Percentiles rank a stretch among this genome's conserved stretches.
Evolutionary conservation across 2,113 vertebrate species (phyloP).

Genomic region (Trematomus loennbergii): DNA sequence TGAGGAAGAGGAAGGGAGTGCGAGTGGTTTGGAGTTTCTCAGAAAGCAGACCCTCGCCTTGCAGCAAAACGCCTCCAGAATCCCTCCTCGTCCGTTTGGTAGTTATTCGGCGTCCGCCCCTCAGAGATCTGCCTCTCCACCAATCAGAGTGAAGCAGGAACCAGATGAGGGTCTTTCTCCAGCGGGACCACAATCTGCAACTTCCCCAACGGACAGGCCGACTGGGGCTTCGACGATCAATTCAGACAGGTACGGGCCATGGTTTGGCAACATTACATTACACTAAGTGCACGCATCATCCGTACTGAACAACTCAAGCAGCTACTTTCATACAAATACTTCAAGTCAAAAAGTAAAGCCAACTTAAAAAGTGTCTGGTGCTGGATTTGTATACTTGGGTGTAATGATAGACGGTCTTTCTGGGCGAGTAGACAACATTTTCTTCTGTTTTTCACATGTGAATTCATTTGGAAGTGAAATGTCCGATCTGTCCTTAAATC

Average conservation of each 20-base stretch:
- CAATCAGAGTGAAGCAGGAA: slow-evolving; percentile 88
- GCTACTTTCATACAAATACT: too few species aligned
- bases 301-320: too few species aligned
- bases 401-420: too few species aligned
- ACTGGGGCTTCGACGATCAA: slow-evolving; percentile 92
- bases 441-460: too few species aligned
- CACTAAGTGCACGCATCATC: too few species aligned
- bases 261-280: too few species aligned
- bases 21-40: slow-evolving; percentile 89
- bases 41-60: slow-evolving; percentile 88
- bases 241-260: slow-evolving; percentile 89
- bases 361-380: too few species aligned
- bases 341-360: too few species aligned
- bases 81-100: slow-evolving; percentile 69
- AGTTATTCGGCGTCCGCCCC: slow-evolving; percentile 69
- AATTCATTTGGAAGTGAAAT: background rate
- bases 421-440: too few species aligned
- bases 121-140: slow-evolving; percentile 76
- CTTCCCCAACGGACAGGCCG: slow-evolving; percentile 84
- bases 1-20: slow-evolving; percentile 75
- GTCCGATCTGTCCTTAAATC: background rate
- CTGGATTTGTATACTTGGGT: too few species aligned
- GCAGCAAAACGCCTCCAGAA: slow-evolving; percentile 80
- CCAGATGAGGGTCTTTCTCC: slow-evolving; percentile 87
- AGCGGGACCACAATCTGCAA: slow-evolving; percentile 75